A percentile compares a stretch with the other conserved stretches of the same genome.
phyloP scores from a whole-genome alignment of 2,797 vertebrate species.

The Hemibagrus guttatus region DNA sequence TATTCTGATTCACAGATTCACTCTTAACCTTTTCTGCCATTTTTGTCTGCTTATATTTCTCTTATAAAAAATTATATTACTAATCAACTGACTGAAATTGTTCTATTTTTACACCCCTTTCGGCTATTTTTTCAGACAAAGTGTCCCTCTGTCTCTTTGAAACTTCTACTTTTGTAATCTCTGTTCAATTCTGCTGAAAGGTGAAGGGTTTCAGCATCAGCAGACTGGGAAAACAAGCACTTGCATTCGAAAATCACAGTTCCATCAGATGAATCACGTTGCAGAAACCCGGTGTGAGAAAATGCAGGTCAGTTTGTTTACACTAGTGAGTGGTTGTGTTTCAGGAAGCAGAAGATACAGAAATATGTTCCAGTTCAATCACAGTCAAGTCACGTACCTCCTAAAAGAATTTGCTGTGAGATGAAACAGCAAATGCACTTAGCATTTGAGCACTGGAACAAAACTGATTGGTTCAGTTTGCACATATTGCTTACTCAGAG shows the following conservation, averaged over 20 bases:
- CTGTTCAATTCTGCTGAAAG: neutral
- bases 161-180: neutral
- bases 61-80: neutral
- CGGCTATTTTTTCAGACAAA: neutral
- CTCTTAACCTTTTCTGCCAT: neutral
- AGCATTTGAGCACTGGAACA: neutral
- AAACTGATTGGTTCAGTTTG: neutral
- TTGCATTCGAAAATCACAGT: constrained; percentile 17
- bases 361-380: constrained; percentile 32
- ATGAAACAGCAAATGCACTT: constrained; percentile 14
- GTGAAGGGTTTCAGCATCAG: constrained; percentile 6
- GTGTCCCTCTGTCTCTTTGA: neutral
- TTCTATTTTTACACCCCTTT: neutral
- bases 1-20: neutral
- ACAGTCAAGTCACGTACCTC: constrained; percentile 31
- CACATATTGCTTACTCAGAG: neutral
- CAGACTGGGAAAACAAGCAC: constrained; percentile 4
- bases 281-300: neutral
- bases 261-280: constrained; percentile 8
- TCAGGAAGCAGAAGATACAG: neutral
- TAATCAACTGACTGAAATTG: neutral
- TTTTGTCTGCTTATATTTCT: neutral
- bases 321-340: too few species aligned
- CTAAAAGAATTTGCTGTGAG: neutral
- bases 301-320: constrained; percentile 22